Evolutionary conservation across 2,797 vertebrate species (phyloP).

Genomic region (Rhabdophis nuchalis): DNA sequence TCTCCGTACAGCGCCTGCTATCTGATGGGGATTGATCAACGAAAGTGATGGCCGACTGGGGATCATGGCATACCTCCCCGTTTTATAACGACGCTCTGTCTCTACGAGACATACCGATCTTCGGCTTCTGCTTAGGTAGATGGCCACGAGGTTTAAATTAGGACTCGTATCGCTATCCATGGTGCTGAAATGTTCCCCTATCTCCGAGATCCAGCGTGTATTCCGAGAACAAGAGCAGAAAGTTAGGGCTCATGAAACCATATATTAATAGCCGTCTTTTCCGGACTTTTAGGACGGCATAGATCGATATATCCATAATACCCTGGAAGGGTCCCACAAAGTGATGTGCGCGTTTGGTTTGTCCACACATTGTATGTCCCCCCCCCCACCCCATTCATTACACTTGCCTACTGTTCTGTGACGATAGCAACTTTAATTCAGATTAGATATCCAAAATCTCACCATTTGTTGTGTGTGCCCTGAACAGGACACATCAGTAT

Average conservation of each 20-base stretch:
- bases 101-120: neutral
- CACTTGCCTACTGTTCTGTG: neutral
- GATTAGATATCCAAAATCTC: neutral
- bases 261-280: neutral
- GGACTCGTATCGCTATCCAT: neutral
- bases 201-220: conserved; percentile 34
- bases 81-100: neutral
- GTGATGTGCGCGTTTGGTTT: neutral
- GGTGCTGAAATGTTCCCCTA: conserved; percentile 40
- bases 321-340: neutral
- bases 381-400: no score
- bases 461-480: neutral
- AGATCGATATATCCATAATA: neutral
- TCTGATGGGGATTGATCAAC: neutral
- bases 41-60: neutral
- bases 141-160: neutral
- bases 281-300: neutral
- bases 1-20: neutral
- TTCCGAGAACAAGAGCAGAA: conserved; percentile 34
- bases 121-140: neutral
- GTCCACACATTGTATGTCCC: neutral
- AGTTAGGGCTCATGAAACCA: conserved; percentile 35
- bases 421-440: neutral
- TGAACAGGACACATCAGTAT: neutral
- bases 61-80: neutral